Base-by-base conservation (phyloP, 2,113 vertebrate species). In the Pelusios castaneus region DNA sequence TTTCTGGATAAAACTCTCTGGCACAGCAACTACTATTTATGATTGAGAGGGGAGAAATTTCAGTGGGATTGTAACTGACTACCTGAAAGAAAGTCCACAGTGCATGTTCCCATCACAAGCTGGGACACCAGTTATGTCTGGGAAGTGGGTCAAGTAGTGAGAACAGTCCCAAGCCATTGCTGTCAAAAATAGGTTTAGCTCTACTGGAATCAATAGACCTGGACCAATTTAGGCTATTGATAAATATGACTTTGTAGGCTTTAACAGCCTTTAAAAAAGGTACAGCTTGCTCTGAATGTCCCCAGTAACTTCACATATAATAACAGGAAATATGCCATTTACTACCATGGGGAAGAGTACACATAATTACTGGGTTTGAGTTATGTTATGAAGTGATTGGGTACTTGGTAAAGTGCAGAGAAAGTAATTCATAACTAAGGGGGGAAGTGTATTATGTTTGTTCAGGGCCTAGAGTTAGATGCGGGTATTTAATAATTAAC, bases 51-150 rank as follows among this genome's bases (percentile, higher is more conserved):
- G 75, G 76, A 87, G 45, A 85, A 10, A 93, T 80, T 92, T 95
- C 93, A 90, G 47, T 52, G 45, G 81, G 45, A 88, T 91, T 89
- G 22, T 31, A 92, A 55, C 3, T 60, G 63, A 63, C 47, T 5
- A 0, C 8, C 24, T 41, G 83, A 90, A 92, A 90, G 4, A 76
- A 60, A 34, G 54, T 85, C 22, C 41, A 86, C 43, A 88, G 91
- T 84, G 84, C 41, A 84, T 14, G 51, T 78, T n/a, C 21, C 34
- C 94, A 34, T 91, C 93, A 93, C 11, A 91, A 91, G 82, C 73
- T 87, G 58, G 89, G n/a, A 94, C 93, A 84, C 43, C 73, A 92
- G 94, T 95, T 93, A 97, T 60, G 85, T 49, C 34, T 89, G 49
- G 41, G 34, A 75, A 89, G 78, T 31, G 63, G 85, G 91, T 91